Percentiles rank a stretch among this genome's conserved stretches.
These are phyloP conservation scores for Pyrgus malvae DNA, from an alignment of 2,888 invertebrate species.

Conservation along the genomic window DNA sequence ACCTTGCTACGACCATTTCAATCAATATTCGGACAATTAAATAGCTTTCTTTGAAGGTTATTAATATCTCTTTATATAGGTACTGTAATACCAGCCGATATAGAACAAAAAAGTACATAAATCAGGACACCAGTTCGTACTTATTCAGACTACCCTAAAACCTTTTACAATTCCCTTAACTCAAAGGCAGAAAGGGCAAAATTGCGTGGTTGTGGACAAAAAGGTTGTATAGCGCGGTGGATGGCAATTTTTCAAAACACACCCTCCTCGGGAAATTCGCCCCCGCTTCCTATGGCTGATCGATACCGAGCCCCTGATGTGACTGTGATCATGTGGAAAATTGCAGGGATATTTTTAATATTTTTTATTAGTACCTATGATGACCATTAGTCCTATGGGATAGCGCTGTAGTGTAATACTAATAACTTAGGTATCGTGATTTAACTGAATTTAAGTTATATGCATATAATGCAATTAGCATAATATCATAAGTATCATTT, in stretches of 20 bases:
- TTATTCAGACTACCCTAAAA: neutral
- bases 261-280: constrained; percentile 66
- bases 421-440: no score
- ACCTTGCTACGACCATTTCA: no score
- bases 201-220: constrained; percentile 35
- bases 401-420: no score
- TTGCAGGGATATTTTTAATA: constrained; percentile 28
- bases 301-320: constrained; percentile 70
- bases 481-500: no score
- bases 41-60: no score
- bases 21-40: no score
- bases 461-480: no score
- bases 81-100: neutral
- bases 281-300: constrained; percentile 74
- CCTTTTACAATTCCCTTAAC: neutral
- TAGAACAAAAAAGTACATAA: constrained; percentile 1
- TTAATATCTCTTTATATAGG: neutral
- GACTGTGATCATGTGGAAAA: constrained; percentile 52
- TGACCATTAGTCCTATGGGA: no score
- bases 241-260: constrained; percentile 81
- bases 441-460: no score
- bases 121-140: constrained; percentile 2
- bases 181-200: constrained; percentile 30
- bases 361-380: neutral
- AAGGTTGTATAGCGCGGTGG: constrained; percentile 52